A percentile compares a stretch with the other conserved stretches of the same genome.
These are phyloP conservation scores for Pipistrellus kuhlii DNA, from an alignment of 2,797 vertebrate species.

Conservation along the genomic window DNA sequence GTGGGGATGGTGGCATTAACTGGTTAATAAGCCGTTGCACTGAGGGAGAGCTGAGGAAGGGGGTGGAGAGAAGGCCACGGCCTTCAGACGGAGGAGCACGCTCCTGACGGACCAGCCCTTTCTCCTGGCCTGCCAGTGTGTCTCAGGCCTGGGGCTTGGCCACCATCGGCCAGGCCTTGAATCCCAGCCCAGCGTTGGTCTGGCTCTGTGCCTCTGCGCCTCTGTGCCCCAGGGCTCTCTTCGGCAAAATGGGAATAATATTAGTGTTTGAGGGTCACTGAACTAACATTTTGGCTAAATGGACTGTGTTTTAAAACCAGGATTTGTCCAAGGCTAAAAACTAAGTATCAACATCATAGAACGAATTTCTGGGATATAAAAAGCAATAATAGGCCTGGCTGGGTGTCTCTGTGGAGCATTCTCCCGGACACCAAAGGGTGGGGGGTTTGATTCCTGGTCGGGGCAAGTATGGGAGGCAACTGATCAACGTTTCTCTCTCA, in stretches of 20 bases:
- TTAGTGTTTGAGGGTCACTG: neutral
- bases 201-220: neutral
- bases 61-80: neutral
- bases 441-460: neutral
- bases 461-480: neutral
- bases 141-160: neutral
- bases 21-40: neutral
- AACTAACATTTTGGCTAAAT: slow-evolving; percentile 1
- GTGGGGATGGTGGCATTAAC: too few relatives aligned
- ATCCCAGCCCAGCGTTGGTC: neutral
- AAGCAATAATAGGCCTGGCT: neutral
- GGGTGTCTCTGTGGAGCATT: neutral
- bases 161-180: neutral
- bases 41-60: neutral
- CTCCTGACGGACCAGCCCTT: neutral
- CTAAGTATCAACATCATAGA: neutral
- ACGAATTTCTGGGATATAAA: neutral
- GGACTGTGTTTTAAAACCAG: slow-evolving; percentile 23
- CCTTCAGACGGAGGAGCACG: neutral
- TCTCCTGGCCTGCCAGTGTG: neutral
- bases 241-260: slow-evolving; percentile 17
- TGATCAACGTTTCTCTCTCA: neutral
- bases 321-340: slow-evolving; percentile 45
- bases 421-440: neutral
- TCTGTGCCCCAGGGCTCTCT: neutral